Percentiles rank a stretch among this genome's conserved stretches.
phyloP scores from a whole-genome alignment of 1,140 invertebrate species.

The Drosophila setifemur region DNA sequence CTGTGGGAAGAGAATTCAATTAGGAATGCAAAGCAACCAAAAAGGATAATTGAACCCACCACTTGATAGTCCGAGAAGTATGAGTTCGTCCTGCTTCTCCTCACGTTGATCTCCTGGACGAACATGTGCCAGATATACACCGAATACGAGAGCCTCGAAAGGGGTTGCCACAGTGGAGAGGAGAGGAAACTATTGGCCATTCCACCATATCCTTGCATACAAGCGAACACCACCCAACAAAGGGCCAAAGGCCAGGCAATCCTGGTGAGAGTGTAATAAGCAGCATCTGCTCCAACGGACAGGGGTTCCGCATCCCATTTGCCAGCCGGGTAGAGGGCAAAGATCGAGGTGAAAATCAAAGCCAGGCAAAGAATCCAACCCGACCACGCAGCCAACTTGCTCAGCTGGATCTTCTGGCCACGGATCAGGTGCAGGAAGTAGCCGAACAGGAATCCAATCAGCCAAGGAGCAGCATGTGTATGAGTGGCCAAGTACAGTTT shows the following conservation, averaged over 20 bases:
- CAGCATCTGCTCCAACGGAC: slow-evolving; percentile 82
- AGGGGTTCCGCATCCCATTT: slow-evolving; percentile 43
- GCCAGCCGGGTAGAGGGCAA: slow-evolving; percentile 62
- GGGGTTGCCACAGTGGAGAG: slow-evolving; percentile 82
- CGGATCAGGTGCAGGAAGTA: slow-evolving; percentile 46
- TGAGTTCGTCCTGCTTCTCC: slow-evolving; percentile 13
- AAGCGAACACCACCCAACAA: slow-evolving; percentile 87
- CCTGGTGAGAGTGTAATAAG: slow-evolving; percentile 86
- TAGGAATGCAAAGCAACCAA: neutral
- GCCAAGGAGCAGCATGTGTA: slow-evolving; percentile 51
- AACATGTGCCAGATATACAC: slow-evolving; percentile 83
- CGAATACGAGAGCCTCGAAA: slow-evolving; percentile 82
- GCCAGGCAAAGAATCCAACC: slow-evolving; percentile 54
- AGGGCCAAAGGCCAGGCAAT: slow-evolving; percentile 85
- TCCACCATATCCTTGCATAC: slow-evolving; percentile 86
- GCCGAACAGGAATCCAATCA: slow-evolving; percentile 56
- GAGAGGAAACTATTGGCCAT: slow-evolving; percentile 83
- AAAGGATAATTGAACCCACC: neutral
- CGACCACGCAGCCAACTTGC: slow-evolving; percentile 9
- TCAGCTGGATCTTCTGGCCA: slow-evolving; percentile 26
- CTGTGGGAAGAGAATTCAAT: neutral
- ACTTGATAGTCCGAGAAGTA: slow-evolving; percentile 39
- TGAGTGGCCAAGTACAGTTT: slow-evolving; percentile 53
- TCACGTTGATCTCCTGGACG: slow-evolving; percentile 27
- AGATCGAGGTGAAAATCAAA: slow-evolving; percentile 57